Conservation (phyloP, 2,797 vertebrate species). For the Poeciliopsis infans region DNA sequence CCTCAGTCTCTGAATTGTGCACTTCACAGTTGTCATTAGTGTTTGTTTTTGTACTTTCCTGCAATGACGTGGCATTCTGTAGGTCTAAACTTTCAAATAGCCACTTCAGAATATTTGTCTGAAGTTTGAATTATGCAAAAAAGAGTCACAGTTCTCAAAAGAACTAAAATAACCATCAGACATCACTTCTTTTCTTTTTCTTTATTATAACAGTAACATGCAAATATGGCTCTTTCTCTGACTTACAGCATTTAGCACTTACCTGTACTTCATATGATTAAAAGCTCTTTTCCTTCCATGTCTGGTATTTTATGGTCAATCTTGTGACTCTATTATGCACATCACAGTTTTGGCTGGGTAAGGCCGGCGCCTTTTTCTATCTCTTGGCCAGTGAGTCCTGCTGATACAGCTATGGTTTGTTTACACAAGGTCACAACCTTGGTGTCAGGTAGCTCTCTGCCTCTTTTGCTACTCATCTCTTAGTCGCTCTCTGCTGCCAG, state of each 20-base stretch:
- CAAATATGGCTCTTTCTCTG: not conserved
- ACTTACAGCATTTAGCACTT: not conserved
- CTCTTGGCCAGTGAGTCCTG: constrained; percentile 15
- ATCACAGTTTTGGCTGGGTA: constrained; percentile 11
- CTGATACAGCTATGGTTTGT: constrained; percentile 44
- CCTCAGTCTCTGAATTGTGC: too few species aligned
- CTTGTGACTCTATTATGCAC: constrained; percentile 11
- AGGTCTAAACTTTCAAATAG: too few species aligned
- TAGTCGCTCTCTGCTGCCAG: constrained; percentile 34
- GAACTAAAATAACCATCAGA: not conserved
- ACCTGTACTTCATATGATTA: constrained; percentile 16
- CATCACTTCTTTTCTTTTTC: not conserved
- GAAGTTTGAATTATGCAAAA: not conserved
- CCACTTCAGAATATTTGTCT: not conserved
- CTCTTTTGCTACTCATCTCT: constrained; percentile 34
- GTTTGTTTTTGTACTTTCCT: too few species aligned
- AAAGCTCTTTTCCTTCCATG: constrained; percentile 20
- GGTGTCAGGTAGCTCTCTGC: constrained; percentile 39
- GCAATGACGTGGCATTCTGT: too few species aligned
- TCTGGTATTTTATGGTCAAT: constrained; percentile 35
- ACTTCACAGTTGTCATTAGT: too few species aligned
- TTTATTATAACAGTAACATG: not conserved
- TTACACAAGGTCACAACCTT: constrained; percentile 61
- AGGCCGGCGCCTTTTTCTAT: constrained; percentile 12
- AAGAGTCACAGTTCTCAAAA: not conserved